Conservation (phyloP, 2,888 invertebrate genomes). For the Hemithea aestivaria region DNA sequence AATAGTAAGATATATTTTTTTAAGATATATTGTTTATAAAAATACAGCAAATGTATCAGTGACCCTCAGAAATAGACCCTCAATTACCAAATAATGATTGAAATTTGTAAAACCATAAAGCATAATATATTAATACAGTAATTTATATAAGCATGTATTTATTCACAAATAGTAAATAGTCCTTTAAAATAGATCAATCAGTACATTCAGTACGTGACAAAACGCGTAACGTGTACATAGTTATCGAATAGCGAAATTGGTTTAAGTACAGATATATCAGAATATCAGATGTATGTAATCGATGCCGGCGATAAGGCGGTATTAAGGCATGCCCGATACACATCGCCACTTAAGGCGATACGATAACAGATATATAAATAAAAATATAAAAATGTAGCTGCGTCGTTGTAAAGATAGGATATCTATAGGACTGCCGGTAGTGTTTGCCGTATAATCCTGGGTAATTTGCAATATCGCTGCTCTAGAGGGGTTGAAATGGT, state of each 20-base stretch:
- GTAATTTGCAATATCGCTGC: constrained; percentile 37
- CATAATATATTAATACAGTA: too few species aligned
- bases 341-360: constrained; percentile 64
- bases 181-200: too few species aligned
- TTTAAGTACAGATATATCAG: constrained; percentile 48
- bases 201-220: too few species aligned
- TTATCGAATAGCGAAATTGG: constrained; percentile 43
- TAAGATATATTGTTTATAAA: too few species aligned
- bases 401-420: constrained; percentile 59
- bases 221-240: constrained; percentile 14
- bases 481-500: constrained; percentile 15
- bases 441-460: constrained; percentile 33
- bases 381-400: constrained; percentile 59
- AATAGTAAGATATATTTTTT: too few species aligned
- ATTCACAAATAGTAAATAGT: too few species aligned
- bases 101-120: too few species aligned
- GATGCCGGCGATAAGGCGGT: constrained; percentile 59
- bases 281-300: constrained; percentile 39
- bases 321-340: constrained; percentile 56
- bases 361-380: constrained; percentile 69
- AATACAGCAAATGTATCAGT: too few species aligned
- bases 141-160: too few species aligned
- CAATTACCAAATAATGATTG: too few species aligned
- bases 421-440: constrained; percentile 44
- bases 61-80: too few species aligned